Base-by-base conservation (phyloP, 2,797 vertebrate species). In the Falco cherrug region DNA sequence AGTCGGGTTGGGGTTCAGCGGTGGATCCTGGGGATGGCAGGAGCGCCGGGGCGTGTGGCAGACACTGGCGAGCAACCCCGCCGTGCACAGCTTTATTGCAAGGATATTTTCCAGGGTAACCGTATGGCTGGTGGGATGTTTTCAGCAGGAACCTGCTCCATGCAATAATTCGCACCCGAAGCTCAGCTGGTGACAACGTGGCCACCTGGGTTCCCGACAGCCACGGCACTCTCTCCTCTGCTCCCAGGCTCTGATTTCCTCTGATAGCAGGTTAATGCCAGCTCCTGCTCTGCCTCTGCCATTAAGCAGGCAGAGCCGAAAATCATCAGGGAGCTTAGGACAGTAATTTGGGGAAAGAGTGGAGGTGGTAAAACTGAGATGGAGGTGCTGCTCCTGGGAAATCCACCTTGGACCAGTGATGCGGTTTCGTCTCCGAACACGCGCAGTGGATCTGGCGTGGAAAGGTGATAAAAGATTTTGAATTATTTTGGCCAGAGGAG, bases 131-230 rank as follows among this genome's bases (percentile, higher is more conserved):
- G 43, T 11, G 41, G 47, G 61, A 45, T 53, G 3, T 45, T 84
- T 63, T 39, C 60, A 45, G 18, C 65, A 39, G 65, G 33, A 78
- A 20, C 10, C 19, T 74, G 29, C 61, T 64, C 61, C 17, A 1
- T 13, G 48, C 14, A 50, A 48, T 21, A 24, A 35, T 54, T 84
- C n/a, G 28, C 21, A 60, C 33, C 77, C 22, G 22, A 54, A 74
- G 10, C 54, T 73, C 48, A 20, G 10, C 22, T 0, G 3, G 53
- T 26, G 22, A 18, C 7, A 26, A 35, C 0, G 7, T 0, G 1
- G 51, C 37, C 57, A 9, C 48, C 2, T 0, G 1, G 22, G 39
- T 51, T 13, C 41, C 22, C 2, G 1, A 14, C 28, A 22, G 31
- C 15, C 20, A 18, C 1, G 0, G 4, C 11, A 1, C 20, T 47